Conservation (phyloP, 1,140 invertebrate species). For the Lamellibrachia luymesi region DNA sequence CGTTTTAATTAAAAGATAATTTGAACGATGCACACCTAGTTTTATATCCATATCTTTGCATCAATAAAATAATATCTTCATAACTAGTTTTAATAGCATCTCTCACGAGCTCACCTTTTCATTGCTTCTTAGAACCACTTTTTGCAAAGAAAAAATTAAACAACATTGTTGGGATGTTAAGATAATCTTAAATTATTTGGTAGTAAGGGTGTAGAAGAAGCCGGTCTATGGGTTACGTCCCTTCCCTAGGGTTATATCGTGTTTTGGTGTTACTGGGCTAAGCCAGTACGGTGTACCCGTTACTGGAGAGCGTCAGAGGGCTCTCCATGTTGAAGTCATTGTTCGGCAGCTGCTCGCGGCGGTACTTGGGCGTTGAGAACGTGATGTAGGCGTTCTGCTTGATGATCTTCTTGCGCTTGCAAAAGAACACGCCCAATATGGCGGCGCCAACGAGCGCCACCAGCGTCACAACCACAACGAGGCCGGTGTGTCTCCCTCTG, state of each 20-base stretch:
- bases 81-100: not conserved
- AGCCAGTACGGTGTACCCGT: slow-evolving; percentile 28
- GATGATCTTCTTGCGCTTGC: slow-evolving; percentile 16
- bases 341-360: slow-evolving; percentile 27
- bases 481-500: slow-evolving; percentile 15
- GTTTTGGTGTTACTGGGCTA: not conserved
- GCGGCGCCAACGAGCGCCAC: slow-evolving; percentile 18
- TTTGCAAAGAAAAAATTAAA: not conserved
- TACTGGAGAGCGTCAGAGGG: slow-evolving; percentile 27
- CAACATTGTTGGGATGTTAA: not conserved
- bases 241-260: not conserved
- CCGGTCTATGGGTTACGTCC: not conserved
- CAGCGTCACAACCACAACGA: slow-evolving; percentile 23
- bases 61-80: not conserved
- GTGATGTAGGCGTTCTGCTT: slow-evolving; percentile 30
- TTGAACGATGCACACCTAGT: not conserved
- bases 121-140: not conserved
- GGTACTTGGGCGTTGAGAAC: slow-evolving; percentile 27
- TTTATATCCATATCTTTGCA: not conserved
- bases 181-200: not conserved
- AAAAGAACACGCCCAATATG: slow-evolving; percentile 19
- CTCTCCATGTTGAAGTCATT: slow-evolving; percentile 29
- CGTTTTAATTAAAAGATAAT: not conserved
- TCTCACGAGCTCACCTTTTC: too few species aligned
- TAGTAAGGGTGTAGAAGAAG: not conserved